Evolutionary conservation across 2,888 invertebrate genomes (phyloP), one percentile per base, ranked within the genome.

Genomic region (Hesperia comma): DNA sequence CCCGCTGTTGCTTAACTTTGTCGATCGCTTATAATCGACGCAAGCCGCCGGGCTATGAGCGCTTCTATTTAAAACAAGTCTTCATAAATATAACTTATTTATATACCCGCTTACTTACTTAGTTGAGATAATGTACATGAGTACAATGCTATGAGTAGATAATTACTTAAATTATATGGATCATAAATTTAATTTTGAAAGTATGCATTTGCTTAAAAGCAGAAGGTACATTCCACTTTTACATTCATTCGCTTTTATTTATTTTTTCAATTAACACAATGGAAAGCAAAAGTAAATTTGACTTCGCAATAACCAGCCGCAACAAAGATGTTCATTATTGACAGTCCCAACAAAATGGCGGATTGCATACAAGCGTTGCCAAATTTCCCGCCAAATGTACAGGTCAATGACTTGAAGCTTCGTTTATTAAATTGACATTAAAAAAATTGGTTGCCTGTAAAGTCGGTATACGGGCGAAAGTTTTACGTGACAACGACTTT

Each of bases 311-410:
- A 26, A 53, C 32, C 21, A 32, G 40, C 56, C 57, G 26, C 43
- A 57, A 66, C 58, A 58, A 66, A 54, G 41, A 26, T 60, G 33
- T 21, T 60, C 43, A 53, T 64, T 64, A 64, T 64, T 64, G 64
- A 64, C 64, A 66, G 53, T 33, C 14, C 54, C 32, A 43, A 60
- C 60, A 60, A 66, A 60, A 43, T 54, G 58, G 60, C 33, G 21
- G 54, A 60, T 66, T 66, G 51, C 64, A 64, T 12, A 54, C 54
- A 63, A 43, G 21, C n/a, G 33, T 60, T 66, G 43, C 57, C n/a
- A 54, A 60, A 64, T 41, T 40, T 51, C 32, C 40, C 64, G 57
- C 63, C 57, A 57, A 49, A 37, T 57, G 51, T 53, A 46, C 43
- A 60, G 60, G 60, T 66, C 54, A 66, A 5, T 41, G 66, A 60